These are phyloP conservation scores for Dione juno DNA, from an alignment of 2,888 invertebrate species.

Conservation along the genomic window DNA sequence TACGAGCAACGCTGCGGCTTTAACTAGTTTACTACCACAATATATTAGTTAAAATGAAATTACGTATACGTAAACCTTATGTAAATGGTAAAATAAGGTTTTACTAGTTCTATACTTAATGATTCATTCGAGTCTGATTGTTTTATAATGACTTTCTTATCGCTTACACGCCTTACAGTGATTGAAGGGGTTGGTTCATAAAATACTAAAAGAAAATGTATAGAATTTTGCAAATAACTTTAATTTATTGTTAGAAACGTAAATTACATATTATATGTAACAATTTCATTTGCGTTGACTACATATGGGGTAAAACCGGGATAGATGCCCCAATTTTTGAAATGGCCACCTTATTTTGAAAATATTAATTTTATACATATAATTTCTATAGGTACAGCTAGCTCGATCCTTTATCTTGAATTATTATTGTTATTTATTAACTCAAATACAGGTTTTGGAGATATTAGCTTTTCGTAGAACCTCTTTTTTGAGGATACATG, in stretches of 20 bases:
- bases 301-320: background rate
- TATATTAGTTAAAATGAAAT: background rate
- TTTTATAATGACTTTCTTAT: conserved; percentile 40
- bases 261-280: no score
- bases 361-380: no score
- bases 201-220: conserved; percentile 1
- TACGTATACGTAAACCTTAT: background rate
- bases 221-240: background rate
- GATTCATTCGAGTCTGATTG: conserved; percentile 29
- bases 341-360: no score
- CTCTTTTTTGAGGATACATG: no score
- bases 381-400: no score
- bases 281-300: no score
- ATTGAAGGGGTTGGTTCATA: conserved; percentile 30
- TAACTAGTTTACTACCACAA: background rate
- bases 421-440: no score
- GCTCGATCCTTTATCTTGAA: no score
- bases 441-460: no score
- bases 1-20: background rate
- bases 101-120: background rate
- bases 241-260: background rate
- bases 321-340: no score
- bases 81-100: background rate
- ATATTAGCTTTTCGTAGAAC: no score
- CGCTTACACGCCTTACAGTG: conserved; percentile 32